Evolutionary conservation across 2,888 invertebrate species (phyloP), one percentile per base, ranked within the genome.

Genomic region (Drosophila koepferae): DNA sequence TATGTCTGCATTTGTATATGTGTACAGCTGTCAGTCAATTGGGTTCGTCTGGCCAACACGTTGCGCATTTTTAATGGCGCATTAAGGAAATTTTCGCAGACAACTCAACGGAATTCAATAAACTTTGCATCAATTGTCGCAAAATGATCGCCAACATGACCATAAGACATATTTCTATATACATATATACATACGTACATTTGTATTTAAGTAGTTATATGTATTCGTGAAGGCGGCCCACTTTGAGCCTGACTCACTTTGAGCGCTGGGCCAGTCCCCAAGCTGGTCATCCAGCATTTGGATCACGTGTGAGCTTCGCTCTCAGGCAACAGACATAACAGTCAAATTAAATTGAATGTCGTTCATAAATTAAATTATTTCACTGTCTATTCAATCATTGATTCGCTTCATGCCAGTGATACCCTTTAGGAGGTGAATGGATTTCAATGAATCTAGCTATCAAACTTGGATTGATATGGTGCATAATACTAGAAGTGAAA

Each of bases 21-120:
- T 78, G 74, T 78, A n/a, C 41, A 63, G 55, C 54, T 77, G 81
- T 82, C 75, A 77, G 75, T 73, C 71, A 72, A 63, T 28, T 28
- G 61, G 59, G 55, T 36, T 23, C 40, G 23, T n/a, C 56, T 56
- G 66, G 72, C 58, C 76, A 51, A 88, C 89, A 86, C 79, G 89
- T 73, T 76, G 70, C 76, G 91, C 86, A 91, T 91, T 88, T 51
- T 91, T 82, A 91, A 91, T 91, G 82, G 81, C 80, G 76, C 81
- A 84, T 86, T 90, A 85, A 86, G 82, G 77, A 80, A 77, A 88
- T 90, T 90, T 82, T 83, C 68, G 80, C 69, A 77, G 91, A 91
- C 91, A 90, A 44, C 83, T 84, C 28, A 87, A 91, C 91, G 90
- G 87, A 51, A 85, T 78, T 74, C 82, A 78, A 91, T 91, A 91